Evolutionary conservation across 2,888 invertebrate species (phyloP), one percentile per base, ranked within the genome.

Genomic region (Acronicta psi): DNA sequence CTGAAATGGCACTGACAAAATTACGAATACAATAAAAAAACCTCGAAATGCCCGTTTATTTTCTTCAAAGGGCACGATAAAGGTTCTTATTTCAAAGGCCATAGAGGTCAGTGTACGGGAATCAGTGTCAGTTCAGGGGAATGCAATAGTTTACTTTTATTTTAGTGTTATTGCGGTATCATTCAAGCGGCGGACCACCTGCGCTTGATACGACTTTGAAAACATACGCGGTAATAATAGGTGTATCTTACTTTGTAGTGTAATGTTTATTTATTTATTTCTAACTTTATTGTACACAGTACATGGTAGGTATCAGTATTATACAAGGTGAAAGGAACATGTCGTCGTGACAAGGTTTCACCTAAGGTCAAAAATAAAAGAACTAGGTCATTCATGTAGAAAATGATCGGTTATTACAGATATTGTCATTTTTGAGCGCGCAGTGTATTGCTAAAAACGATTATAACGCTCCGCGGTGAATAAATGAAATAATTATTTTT

Each of bases 131-230:
- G 74, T 77, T 68, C 62, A 59, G 59, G 49, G 59, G 63, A 74
- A 75, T 75, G 85, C 84, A 80, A 83, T 84, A 84, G 81, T 79
- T 87, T 85, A 81, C 82, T 86, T 88, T 88, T 86, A 88, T 88
- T 87, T 87, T 82, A 85, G 79, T 84, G 83, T 87, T 89, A 88
- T 88, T 88, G 87, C 83, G 80, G 84, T 82, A 84, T 82, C 86
- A 83, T 77, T 79, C 74, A 73, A 75, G 79, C 76, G 73, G 69
- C 41, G 74, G 74, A 62, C 81, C 88, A 88, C 86, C 88, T 88
- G 88, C 80, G 81, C 80, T 85, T 84, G 80, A 81, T 81, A 78
- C 69, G 46, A 65, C 56, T 68, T 37, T 43, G 58, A 44, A n/a
- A 34, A 67, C 31, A 68, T 41, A 77, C 71, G 71, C 40, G 3